Base-by-base conservation (phyloP, 2,888 invertebrate genomes). In the Harpalus rubripes region DNA sequence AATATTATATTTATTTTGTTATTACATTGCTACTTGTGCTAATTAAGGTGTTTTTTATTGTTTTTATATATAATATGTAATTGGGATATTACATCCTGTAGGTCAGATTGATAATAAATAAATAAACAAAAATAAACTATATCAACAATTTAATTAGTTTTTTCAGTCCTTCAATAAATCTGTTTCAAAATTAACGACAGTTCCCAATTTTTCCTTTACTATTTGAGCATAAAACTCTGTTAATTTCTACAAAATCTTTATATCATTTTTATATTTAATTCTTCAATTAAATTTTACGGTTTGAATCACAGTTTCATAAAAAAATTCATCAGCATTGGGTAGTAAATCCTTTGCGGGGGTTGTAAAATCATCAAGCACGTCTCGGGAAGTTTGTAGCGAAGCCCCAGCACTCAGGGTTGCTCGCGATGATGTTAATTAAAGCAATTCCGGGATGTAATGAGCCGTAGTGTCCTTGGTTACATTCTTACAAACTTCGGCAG, bases 381-480 rank as follows among this genome's bases (percentile, higher is more conserved):
- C 56, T 56, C 59, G 16, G 81, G 39, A 81, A 76, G 82, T 83
- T 72, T 85, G 61, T 81, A 26, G 78, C 63, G 16, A 15, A 15
- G 7, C 18, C 5, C 18, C 18, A 22, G 3, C 32, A 32, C 32
- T 32, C 32, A 32, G 32, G 32, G 32, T 16, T 15, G 16, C 15
- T 8, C 59, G 80, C 86, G 81, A 78, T 85, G 78, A 86, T 85
- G 86, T 87, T 87, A 87, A 87, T 87, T 87, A 87, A 87, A 86
- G 86, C 86, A 87, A 87, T 87, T 86, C 86, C 86, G 85, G 82
- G 86, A 86, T 87, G 86, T 87, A 87, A 87, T 86, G 87, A 85
- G 85, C 84, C 86, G 84, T 86, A 86, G 84, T 86, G 86, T 85
- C 86, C 86, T 86, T 85, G 85, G 81, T 44, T 68, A 81, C 81